These are phyloP conservation scores for Rhagonycha fulva DNA, from an alignment of 2,888 invertebrate species.

Conservation along the genomic window DNA sequence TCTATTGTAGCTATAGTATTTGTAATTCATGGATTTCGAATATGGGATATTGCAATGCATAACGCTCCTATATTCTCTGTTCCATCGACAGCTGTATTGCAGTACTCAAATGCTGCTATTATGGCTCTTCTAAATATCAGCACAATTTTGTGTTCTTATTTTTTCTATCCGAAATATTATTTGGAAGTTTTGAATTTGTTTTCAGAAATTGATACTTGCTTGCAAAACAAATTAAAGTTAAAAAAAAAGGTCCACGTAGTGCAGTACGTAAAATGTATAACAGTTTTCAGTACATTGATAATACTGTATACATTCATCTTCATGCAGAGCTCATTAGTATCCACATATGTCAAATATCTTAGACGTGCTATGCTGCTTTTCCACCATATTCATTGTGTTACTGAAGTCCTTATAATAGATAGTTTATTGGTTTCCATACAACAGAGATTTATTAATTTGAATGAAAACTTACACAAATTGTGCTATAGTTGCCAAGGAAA, in stretches of 20 bases:
- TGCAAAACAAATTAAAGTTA: not conserved
- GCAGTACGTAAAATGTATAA: not conserved
- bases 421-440: not conserved
- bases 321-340: too few species aligned
- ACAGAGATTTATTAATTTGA: not conserved
- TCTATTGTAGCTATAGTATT: not conserved
- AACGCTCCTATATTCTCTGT: too few species aligned
- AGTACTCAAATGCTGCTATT: accelerated
- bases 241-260: not conserved
- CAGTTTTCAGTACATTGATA: not conserved
- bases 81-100: not conserved
- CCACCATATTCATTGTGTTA: too few species aligned
- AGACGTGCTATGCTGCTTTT: too few species aligned
- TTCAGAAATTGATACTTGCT: not conserved
- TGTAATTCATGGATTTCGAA: not conserved
- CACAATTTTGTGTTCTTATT: not conserved
- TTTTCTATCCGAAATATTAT: not conserved
- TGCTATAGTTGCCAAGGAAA: not conserved
- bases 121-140: not conserved
- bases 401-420: not conserved
- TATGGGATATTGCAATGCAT: too few species aligned
- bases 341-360: too few species aligned
- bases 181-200: not conserved
- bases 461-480: not conserved
- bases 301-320: too few species aligned